These are phyloP conservation scores for Clavelina lepadiformis DNA, from an alignment of 23 tunicate genomes.

Conservation along the genomic window DNA sequence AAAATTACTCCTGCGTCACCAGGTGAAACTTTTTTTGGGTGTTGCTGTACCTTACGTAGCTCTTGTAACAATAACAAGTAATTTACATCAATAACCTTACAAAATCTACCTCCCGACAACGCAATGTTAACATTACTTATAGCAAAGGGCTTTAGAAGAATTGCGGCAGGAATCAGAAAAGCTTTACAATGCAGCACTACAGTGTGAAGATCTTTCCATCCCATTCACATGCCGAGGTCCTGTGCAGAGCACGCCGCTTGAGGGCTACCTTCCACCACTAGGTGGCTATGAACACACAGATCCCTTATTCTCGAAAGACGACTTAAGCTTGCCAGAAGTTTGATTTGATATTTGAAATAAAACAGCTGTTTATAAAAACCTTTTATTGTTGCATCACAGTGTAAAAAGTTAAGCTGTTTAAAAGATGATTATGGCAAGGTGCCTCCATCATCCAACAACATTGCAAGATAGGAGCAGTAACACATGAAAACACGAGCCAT, in stretches of 20 bases:
- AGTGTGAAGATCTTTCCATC: conserved; percentile 1
- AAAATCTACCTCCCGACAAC: too few species aligned
- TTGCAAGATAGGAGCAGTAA: too few species aligned
- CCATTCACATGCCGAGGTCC: conserved; percentile 63
- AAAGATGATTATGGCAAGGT: too few species aligned
- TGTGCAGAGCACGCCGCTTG: conserved; percentile 49
- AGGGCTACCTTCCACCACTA: conserved; percentile 49
- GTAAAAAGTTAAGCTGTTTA: too few species aligned
- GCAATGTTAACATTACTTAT: not conserved
- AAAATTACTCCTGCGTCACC: conserved; percentile 6
- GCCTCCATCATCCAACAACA: too few species aligned
- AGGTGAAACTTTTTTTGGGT: conserved; percentile 10
- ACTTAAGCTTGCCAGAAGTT: conserved; percentile 4
- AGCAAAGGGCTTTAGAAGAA: conserved; percentile 56
- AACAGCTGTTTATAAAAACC: too few species aligned
- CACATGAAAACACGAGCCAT: too few species aligned
- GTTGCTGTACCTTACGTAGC: too few species aligned
- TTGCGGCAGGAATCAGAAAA: conserved; percentile 34
- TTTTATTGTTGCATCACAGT: too few species aligned
- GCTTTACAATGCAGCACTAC: conserved; percentile 47
- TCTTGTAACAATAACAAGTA: too few species aligned
- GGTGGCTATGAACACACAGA: conserved; percentile 27
- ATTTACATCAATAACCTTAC: too few species aligned
- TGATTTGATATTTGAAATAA: too few species aligned
- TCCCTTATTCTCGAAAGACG: conserved; percentile 45